Evolutionary conservation across 1,140 invertebrate genomes (phyloP).

Genomic region (Anastatus disparis): DNA sequence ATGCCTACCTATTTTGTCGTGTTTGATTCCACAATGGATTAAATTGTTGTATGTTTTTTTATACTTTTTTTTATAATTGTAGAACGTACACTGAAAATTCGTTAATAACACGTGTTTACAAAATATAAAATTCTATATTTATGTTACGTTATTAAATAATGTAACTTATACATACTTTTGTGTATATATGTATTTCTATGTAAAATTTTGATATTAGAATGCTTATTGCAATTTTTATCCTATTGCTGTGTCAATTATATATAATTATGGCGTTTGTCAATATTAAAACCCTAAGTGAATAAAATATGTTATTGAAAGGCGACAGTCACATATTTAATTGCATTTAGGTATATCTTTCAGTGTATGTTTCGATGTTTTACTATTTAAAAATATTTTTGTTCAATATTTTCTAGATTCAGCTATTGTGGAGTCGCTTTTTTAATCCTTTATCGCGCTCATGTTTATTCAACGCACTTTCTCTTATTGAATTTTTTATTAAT

Average conservation of each 20-base stretch:
- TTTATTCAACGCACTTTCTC: too few species aligned
- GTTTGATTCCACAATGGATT: neutral
- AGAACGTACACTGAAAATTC: slow-evolving; percentile 21
- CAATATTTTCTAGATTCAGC: neutral
- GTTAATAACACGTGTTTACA: neutral
- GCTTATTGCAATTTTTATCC: neutral
- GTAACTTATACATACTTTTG: too few species aligned
- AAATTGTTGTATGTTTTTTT: too few species aligned
- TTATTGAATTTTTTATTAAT: too few species aligned
- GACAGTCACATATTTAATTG: slow-evolving; percentile 6
- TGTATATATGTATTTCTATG: slow-evolving; percentile 26
- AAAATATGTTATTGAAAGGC: neutral
- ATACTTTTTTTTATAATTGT: neutral
- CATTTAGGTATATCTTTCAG: slow-evolving; percentile 2
- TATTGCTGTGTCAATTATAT: slow-evolving; percentile 24
- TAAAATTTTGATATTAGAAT: slow-evolving; percentile 9
- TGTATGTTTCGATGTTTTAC: slow-evolving; percentile 11
- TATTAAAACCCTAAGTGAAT: neutral
- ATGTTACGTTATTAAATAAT: neutral
- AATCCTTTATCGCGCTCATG: neutral
- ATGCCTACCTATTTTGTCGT: too few species aligned
- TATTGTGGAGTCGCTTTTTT: slow-evolving; percentile 15
- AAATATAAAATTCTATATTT: too few species aligned
- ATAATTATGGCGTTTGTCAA: neutral
- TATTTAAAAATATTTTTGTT: neutral